These are phyloP conservation scores for Quadriops clusia DNA, from an alignment of 2,888 invertebrate species.

Conservation along the genomic window DNA sequence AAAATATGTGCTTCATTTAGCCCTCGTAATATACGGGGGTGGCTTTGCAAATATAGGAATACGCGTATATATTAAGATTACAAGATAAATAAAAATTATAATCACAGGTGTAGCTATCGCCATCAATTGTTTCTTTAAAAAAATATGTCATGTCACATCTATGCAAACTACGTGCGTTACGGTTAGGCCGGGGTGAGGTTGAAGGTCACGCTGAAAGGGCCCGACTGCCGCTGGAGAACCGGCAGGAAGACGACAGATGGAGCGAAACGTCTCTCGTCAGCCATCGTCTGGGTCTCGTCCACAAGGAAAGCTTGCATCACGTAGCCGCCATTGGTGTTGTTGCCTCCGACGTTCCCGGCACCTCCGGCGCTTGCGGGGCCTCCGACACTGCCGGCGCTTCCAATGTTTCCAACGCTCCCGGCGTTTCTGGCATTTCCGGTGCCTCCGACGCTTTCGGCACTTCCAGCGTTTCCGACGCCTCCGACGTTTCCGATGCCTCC, in stretches of 20 bases:
- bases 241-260: constrained; percentile 91
- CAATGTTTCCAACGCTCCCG: no score
- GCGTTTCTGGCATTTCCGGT: no score
- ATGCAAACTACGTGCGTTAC: constrained; percentile 23
- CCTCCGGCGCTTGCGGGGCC: constrained; percentile 20
- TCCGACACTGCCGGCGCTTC: constrained; percentile 7
- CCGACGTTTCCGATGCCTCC: no score
- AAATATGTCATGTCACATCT: constrained; percentile 33
- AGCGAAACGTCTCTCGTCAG: constrained; percentile 59
- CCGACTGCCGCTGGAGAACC: constrained; percentile 75
- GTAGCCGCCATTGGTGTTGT: no score
- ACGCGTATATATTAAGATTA: constrained; percentile 25
- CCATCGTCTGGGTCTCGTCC: constrained; percentile 46
- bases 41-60: constrained; percentile 16
- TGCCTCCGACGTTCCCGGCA: constrained; percentile 22
- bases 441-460: constrained; percentile 7
- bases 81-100: constrained; percentile 37
- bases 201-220: constrained; percentile 81
- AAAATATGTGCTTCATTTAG: constrained; percentile 40
- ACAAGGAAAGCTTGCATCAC: constrained; percentile 91
- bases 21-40: constrained; percentile 36
- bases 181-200: constrained; percentile 83
- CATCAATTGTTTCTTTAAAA: constrained; percentile 35
- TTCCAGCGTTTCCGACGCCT: constrained; percentile 18
- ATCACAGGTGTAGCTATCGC: constrained; percentile 43